These are phyloP conservation scores for Bursaphelenchus mucronatus DNA, from an alignment of 1,140 invertebrate species.

Conservation along the genomic window DNA sequence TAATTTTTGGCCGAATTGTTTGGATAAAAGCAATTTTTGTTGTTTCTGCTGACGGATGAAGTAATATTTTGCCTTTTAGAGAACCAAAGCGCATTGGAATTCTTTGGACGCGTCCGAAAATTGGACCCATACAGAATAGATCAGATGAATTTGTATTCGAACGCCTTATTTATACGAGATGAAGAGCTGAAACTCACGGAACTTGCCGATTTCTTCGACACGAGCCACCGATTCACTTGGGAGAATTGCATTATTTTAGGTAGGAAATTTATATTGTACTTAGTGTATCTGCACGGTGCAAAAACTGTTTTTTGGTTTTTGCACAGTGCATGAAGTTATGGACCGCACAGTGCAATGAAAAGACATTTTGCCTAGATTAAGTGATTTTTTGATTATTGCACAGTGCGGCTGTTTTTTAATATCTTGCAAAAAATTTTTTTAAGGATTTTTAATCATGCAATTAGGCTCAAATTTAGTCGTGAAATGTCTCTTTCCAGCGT, in stretches of 20 bases:
- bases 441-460: too few relatives aligned
- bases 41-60: not conserved
- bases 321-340: too few relatives aligned
- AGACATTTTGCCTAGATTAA: too few relatives aligned
- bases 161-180: constrained; percentile 66
- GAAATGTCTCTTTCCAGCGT: not conserved
- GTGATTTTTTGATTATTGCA: too few relatives aligned
- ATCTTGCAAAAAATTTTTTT: not conserved
- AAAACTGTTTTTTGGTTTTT: too few relatives aligned
- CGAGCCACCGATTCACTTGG: constrained; percentile 91
- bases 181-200: constrained; percentile 83
- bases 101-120: constrained; percentile 40
- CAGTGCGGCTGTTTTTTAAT: not conserved
- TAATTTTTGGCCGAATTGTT: constrained; percentile 8
- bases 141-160: constrained; percentile 54
- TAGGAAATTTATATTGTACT: constrained; percentile 62
- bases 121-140: constrained; percentile 52
- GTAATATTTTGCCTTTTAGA: constrained; percentile 38
- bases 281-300: too few relatives aligned
- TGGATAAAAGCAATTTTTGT: too few relatives aligned
- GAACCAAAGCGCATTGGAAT: constrained; percentile 46
- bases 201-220: constrained; percentile 83
- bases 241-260: constrained; percentile 98
- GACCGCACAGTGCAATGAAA: too few relatives aligned
- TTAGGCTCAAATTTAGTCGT: too few relatives aligned